Evolutionary conservation across 35 echinoderm and acorn worm genomes (phyloP).

Genomic region (Chiridota heheva): DNA sequence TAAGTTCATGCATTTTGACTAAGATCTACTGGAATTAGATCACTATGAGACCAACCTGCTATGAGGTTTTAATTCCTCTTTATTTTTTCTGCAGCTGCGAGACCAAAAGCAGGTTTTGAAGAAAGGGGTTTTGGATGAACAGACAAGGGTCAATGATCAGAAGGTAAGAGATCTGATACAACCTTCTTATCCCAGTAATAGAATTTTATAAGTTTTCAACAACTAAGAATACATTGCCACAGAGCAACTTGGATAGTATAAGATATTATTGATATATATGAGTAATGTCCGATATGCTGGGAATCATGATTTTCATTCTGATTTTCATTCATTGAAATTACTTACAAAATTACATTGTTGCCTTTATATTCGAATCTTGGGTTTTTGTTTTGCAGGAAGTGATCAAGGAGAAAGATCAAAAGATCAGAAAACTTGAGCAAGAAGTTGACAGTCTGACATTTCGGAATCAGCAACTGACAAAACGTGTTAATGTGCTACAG

Average conservation of each 20-base stretch:
- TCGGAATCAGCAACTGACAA: constrained; percentile 97
- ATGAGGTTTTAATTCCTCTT: constrained; percentile 3
- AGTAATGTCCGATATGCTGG: too few relatives aligned
- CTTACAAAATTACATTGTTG: too few relatives aligned
- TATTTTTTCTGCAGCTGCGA: constrained; percentile 64
- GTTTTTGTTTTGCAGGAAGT: constrained; percentile 49
- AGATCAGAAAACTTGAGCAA: constrained; percentile 92
- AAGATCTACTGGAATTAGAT: too few relatives aligned
- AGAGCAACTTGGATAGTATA: background rate
- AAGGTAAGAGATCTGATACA: constrained; percentile 52
- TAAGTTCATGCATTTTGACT: too few relatives aligned
- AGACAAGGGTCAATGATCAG: constrained; percentile 66
- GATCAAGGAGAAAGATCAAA: constrained; percentile 83
- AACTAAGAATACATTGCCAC: too few relatives aligned
- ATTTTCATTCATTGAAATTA: too few relatives aligned
- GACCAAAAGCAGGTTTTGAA: constrained; percentile 85
- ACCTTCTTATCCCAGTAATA: background rate
- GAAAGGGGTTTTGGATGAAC: constrained; percentile 84
- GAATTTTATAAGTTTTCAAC: background rate
- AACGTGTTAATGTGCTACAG: constrained; percentile 88
- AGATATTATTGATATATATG: background rate
- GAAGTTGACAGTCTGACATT: constrained; percentile 94
- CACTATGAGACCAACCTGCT: too few relatives aligned
- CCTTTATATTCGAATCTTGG: background rate
- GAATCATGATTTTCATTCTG: too few relatives aligned